Percentiles rank a stretch among this genome's conserved stretches.
Evolutionary conservation across 2,888 invertebrate species (phyloP).

Genomic region (Malacosoma neustria): DNA sequence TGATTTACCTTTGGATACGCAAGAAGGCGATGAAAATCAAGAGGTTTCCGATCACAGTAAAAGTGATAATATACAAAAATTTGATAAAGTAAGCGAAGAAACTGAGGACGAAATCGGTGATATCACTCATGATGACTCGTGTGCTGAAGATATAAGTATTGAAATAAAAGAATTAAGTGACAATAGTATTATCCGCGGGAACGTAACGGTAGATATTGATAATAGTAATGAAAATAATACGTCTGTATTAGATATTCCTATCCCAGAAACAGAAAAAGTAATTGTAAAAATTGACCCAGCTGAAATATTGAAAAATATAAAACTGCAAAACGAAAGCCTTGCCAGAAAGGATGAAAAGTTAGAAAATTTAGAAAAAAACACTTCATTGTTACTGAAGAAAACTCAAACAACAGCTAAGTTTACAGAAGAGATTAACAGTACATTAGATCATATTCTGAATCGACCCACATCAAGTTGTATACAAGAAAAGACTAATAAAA

Average conservation of each 20-base stretch:
- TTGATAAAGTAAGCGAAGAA: conserved; percentile 39
- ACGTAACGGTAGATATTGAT: neutral
- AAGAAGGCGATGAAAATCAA: conserved; percentile 40
- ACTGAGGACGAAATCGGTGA: conserved; percentile 58
- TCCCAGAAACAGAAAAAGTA: neutral
- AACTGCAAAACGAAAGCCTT: conserved; percentile 26
- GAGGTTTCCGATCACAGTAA: conserved; percentile 36
- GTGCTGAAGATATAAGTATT: conserved; percentile 21
- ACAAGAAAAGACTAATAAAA: neutral
- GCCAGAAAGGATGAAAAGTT: conserved; percentile 32
- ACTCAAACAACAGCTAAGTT: conserved; percentile 21
- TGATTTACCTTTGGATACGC: conserved; percentile 58
- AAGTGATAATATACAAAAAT: conserved; percentile 33
- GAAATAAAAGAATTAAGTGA: neutral
- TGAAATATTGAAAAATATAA: conserved; percentile 33
- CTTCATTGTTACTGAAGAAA: conserved; percentile 22
- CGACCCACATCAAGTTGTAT: conserved; percentile 20
- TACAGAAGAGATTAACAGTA: conserved; percentile 24
- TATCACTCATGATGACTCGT: conserved; percentile 38
- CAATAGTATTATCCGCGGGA: conserved; percentile 1
- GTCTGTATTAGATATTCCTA: neutral
- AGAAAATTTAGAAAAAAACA: conserved; percentile 27
- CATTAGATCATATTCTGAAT: conserved; percentile 28
- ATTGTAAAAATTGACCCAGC: conserved; percentile 19
- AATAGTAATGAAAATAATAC: conserved; percentile 4